Base-by-base conservation (phyloP, 2,113 vertebrate species). In the Atlantisia rogersi region DNA sequence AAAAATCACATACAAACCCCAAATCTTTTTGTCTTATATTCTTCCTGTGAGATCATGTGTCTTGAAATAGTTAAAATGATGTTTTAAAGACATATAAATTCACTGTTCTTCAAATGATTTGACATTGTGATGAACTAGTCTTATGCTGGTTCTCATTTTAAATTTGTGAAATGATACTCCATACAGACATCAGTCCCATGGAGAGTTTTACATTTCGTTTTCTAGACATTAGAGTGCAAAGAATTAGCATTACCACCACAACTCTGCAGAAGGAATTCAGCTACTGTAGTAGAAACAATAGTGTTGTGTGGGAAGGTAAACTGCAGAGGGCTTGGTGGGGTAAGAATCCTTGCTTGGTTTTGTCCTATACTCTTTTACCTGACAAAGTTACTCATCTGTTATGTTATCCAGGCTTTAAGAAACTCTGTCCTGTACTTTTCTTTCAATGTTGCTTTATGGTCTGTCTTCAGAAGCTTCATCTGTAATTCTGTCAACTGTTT, bases 1-100 rank as follows among this genome's bases (percentile, higher is more conserved):
- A 48, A 76, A 62, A 73, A 42, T 64, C 1, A 48, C 29, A 87
- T 39, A 7, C 53, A 82, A 26, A 12, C 26, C 10, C 22, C 29
- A 31, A 16, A 11, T 9, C 0, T 0, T 83, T 70, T 13, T 53
- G 3, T 63, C 16, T 31, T 71, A 22, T 3, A 26, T 58, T 80
- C 26, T 73, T 50, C 15, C 14, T 77, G 22, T 62, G n/a, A 55
- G 20, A 64, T 76, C 5, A 1, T 20, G 4, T 48, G 17, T 74
- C 4, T 10, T 74, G 19, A 55, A 67, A 39, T n/a, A 63, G 10
- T 67, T 91, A 68, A 78, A 70, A 35, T n/a, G 1, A 1, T 74
- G 5, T 44, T 44, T 82, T 52, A 89, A 69, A 91, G 52, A 21
- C 15, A 6, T 28, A 17, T 6, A 86, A 55, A 68, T 59, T 63